These are phyloP conservation scores for Dicyrtomina minuta DNA, from an alignment of 2,888 invertebrate species.

Conservation along the genomic window DNA sequence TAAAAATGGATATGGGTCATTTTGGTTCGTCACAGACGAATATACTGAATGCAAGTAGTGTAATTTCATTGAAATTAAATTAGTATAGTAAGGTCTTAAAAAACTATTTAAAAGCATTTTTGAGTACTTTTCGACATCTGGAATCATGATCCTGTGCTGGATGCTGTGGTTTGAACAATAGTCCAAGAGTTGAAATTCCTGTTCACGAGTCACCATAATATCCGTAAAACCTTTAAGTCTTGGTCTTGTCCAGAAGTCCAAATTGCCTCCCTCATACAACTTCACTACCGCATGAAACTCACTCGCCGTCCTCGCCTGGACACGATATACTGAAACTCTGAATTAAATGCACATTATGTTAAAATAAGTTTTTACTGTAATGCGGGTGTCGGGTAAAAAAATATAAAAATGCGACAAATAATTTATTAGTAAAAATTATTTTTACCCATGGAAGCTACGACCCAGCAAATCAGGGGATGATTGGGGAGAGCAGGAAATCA, in stretches of 20 bases:
- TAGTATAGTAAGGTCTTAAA: too few species aligned
- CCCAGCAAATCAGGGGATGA: too few species aligned
- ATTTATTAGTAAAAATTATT: too few species aligned
- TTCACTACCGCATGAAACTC: constrained; percentile 39
- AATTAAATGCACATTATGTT: too few species aligned
- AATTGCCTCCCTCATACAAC: constrained; percentile 32
- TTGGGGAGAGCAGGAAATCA: too few species aligned
- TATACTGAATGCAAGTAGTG: neutral
- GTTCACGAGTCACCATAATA: constrained; percentile 61
- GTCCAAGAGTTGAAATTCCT: constrained; percentile 54
- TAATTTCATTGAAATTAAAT: neutral
- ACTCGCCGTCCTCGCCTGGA: constrained; percentile 32
- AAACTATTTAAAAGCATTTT: too few species aligned
- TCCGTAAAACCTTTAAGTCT: constrained; percentile 14
- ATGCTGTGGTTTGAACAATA: constrained; percentile 27
- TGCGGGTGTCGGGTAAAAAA: too few species aligned
- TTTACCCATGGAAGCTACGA: too few species aligned
- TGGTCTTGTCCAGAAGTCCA: constrained; percentile 22
- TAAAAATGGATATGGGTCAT: too few species aligned
- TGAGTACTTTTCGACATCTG: constrained; percentile 44
- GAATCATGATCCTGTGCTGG: constrained; percentile 38
- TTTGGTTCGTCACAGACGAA: too few species aligned
- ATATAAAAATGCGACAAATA: too few species aligned
- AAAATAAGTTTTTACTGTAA: neutral
- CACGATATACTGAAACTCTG: constrained; percentile 45